phyloP scores from a whole-genome alignment of 2,888 invertebrate species.

The Ptilodon capucinus region DNA sequence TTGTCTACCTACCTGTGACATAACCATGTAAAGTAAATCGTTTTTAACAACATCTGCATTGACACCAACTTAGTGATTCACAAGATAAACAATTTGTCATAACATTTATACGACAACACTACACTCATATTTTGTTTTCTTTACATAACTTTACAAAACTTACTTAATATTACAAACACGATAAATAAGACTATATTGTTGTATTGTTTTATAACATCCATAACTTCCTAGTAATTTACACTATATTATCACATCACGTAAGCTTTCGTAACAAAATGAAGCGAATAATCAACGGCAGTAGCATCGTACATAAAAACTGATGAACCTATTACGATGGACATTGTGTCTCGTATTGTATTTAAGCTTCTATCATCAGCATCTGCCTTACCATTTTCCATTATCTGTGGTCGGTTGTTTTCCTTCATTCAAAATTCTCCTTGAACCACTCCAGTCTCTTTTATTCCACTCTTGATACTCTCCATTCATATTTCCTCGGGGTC shows the following conservation, averaged over 20 bases:
- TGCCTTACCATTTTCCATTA: too few species aligned
- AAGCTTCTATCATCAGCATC: too few species aligned
- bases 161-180: slow-evolving; percentile 3
- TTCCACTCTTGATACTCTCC: too few species aligned
- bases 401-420: too few species aligned
- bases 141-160: slow-evolving; percentile 13
- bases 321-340: slow-evolving; percentile 32
- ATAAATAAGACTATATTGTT: slow-evolving; percentile 9
- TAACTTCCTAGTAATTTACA: slow-evolving; percentile 14
- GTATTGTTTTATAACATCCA: slow-evolving; percentile 5
- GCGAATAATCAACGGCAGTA: slow-evolving; percentile 35
- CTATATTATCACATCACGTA: slow-evolving; percentile 22
- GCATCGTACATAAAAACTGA: slow-evolving; percentile 42
- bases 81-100: slow-evolving; percentile 8
- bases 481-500: too few species aligned
- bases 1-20: neutral
- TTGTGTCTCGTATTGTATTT: slow-evolving; percentile 38
- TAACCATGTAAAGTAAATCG: neutral
- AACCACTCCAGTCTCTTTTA: too few species aligned
- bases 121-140: neutral
- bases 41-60: slow-evolving; percentile 4
- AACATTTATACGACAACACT: slow-evolving; percentile 3
- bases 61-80: slow-evolving; percentile 13
- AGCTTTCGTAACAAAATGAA: slow-evolving; percentile 15
- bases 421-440: too few species aligned